Evolutionary conservation across 2,113 vertebrate species (phyloP).

Genomic region (Ancistrus triradiatus): DNA sequence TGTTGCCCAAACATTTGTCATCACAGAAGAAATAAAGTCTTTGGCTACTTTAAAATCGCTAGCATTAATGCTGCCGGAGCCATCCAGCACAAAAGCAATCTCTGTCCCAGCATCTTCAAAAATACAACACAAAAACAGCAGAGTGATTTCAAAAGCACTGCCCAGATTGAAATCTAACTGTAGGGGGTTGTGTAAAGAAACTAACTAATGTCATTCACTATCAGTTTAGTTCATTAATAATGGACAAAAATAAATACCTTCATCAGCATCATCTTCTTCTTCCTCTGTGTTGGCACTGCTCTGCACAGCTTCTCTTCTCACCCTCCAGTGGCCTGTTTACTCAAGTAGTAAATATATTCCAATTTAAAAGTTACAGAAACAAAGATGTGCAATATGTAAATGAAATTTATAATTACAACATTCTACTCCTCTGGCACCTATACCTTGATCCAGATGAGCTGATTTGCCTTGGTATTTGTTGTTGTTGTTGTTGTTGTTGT

Average conservation of each 20-base stretch:
- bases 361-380: background rate
- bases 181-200: too few species aligned
- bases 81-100: conserved; percentile 39
- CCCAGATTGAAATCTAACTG: background rate
- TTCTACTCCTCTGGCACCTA: background rate
- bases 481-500: conserved; percentile 19
- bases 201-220: too few species aligned
- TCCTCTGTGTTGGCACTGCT: conserved; percentile 3
- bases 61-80: conserved; percentile 63
- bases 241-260: conserved; percentile 30
- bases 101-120: conserved; percentile 30
- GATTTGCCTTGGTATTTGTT: conserved; percentile 18
- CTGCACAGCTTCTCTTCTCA: conserved; percentile 35
- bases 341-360: background rate
- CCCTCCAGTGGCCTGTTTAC: conserved; percentile 5
- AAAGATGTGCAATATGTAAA: background rate
- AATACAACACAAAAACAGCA: background rate
- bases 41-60: conserved; percentile 73
- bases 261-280: conserved; percentile 7
- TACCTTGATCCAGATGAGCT: conserved; percentile 7
- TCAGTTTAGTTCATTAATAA: background rate
- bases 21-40: conserved; percentile 68
- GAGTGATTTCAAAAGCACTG: background rate
- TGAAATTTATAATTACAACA: conserved; percentile 1
- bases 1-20: conserved; percentile 61